Evolutionary conservation across 2,113 vertebrate species (phyloP).

Genomic region (Neoarius graeffei): DNA sequence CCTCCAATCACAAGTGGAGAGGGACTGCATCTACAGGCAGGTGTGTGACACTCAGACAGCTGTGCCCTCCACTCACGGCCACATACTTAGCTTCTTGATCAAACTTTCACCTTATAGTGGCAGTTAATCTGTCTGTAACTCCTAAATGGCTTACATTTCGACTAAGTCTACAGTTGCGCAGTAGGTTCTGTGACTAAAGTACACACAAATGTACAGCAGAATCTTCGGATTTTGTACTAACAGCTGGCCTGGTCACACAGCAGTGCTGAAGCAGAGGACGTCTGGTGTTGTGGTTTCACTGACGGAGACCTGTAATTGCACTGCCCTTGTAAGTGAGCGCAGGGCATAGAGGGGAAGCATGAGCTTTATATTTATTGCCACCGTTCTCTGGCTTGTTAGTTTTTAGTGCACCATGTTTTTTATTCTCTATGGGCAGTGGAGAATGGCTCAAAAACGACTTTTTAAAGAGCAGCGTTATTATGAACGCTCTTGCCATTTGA

Average conservation of each 20-base stretch:
- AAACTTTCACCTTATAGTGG: neutral
- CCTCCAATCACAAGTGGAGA: slow-evolving; percentile 24
- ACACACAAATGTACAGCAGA: neutral
- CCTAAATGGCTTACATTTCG: neutral
- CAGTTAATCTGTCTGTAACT: neutral
- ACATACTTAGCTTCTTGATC: slow-evolving; percentile 7
- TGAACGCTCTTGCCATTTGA: slow-evolving; percentile 56
- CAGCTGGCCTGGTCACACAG: neutral
- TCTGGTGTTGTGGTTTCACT: slow-evolving; percentile 8
- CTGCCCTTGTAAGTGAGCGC: slow-evolving; percentile 29
- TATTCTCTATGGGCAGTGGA: slow-evolving; percentile 48
- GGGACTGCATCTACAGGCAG: slow-evolving; percentile 20
- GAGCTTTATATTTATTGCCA: slow-evolving; percentile 56
- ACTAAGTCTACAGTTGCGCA: neutral
- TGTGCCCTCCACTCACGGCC: neutral
- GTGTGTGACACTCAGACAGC: slow-evolving; percentile 27
- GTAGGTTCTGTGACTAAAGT: neutral
- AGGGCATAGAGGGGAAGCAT: slow-evolving; percentile 28
- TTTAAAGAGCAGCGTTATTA: slow-evolving; percentile 62
- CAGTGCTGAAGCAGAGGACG: slow-evolving; percentile 1
- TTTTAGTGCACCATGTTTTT: slow-evolving; percentile 60
- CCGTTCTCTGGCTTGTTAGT: slow-evolving; percentile 59
- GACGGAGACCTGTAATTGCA: slow-evolving; percentile 40
- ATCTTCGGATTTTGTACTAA: neutral
- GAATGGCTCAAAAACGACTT: slow-evolving; percentile 60